Evolutionary conservation across 2,113 vertebrate genomes (phyloP).

Genomic region (Cercopithecus mona): DNA sequence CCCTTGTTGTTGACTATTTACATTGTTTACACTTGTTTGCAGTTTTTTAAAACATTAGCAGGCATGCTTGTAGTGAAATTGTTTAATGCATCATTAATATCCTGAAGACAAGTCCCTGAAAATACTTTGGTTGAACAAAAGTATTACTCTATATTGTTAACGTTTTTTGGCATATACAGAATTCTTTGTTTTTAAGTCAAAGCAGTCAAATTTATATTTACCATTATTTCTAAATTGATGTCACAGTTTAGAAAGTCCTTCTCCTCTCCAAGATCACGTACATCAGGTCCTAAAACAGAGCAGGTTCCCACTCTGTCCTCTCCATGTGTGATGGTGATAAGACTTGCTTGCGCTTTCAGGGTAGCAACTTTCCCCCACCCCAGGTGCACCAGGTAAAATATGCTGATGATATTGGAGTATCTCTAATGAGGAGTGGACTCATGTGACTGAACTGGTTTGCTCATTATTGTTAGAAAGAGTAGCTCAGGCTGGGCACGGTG

Average conservation of each 20-base stretch:
- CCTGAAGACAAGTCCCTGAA: neutral
- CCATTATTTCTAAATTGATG: neutral
- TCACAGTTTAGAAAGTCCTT: neutral
- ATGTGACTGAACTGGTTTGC: neutral
- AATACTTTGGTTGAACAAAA: neutral
- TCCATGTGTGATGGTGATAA: accelerated
- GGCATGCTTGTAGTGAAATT: neutral
- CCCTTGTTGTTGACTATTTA: neutral
- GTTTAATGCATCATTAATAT: conserved; percentile 28
- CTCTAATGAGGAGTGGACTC: neutral
- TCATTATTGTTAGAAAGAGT: neutral
- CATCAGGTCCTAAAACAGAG: neutral
- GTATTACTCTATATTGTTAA: neutral
- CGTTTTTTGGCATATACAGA: neutral
- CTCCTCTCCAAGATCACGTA: neutral
- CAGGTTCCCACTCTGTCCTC: neutral
- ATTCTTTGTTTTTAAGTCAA: neutral
- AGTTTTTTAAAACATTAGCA: neutral
- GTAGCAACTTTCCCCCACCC: too few species aligned
- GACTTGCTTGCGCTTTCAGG: neutral
- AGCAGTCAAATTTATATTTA: neutral
- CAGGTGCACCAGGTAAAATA: neutral
- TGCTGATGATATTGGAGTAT: neutral
- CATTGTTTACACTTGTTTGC: neutral
- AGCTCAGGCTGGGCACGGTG: neutral